Evolutionary conservation across 1,140 invertebrate species (phyloP).

Genomic region (Akabosia matsudoensis): DNA sequence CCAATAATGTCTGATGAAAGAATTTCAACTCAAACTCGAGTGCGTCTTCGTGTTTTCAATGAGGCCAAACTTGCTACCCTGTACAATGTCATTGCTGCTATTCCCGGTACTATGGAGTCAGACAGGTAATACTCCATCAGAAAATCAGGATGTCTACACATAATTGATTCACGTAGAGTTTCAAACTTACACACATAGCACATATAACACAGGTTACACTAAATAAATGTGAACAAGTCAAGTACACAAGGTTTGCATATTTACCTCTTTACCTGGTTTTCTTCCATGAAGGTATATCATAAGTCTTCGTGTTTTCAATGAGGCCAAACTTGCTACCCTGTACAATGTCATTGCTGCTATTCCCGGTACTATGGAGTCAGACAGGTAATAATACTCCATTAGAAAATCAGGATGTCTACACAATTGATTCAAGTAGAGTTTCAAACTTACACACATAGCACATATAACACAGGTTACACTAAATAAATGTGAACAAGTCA

Average conservation of each 20-base stretch:
- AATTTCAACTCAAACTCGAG: neutral
- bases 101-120: slow-evolving; percentile 51
- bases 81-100: slow-evolving; percentile 48
- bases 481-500: too few species aligned
- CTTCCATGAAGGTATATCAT: slow-evolving; percentile 45
- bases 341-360: slow-evolving; percentile 49
- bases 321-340: slow-evolving; percentile 40
- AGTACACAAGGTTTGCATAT: neutral
- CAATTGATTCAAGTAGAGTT: neutral
- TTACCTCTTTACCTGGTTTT: neutral
- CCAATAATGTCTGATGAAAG: neutral
- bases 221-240: too few species aligned
- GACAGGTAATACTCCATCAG: slow-evolving; percentile 46
- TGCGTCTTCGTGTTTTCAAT: slow-evolving; percentile 47
- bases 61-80: slow-evolving; percentile 41
- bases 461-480: too few species aligned
- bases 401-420: neutral
- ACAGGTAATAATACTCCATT: slow-evolving; percentile 43
- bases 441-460: neutral
- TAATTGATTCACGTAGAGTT: neutral
- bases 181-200: neutral
- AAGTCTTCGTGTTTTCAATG: slow-evolving; percentile 46
- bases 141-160: neutral
- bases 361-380: slow-evolving; percentile 51
- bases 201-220: too few species aligned